These are phyloP conservation scores for Columba janthina DNA, from an alignment of 2,113 vertebrate genomes.

Conservation along the genomic window DNA sequence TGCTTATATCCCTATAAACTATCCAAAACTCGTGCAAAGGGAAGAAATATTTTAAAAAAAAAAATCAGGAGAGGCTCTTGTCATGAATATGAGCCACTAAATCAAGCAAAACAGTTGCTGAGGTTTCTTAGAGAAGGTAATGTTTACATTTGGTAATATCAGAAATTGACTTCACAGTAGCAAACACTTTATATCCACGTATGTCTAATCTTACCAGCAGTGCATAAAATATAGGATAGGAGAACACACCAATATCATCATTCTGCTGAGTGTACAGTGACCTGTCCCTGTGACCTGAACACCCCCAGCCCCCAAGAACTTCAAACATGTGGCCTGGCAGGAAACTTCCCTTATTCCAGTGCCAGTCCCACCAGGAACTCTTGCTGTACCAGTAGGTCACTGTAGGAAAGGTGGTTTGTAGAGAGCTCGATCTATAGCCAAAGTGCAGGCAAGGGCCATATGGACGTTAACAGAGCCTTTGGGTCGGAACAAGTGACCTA, in stretches of 20 bases:
- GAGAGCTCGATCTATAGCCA: background rate
- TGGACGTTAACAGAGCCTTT: background rate
- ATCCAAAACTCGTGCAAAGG: background rate
- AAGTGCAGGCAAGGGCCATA: background rate
- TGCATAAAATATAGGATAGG: background rate
- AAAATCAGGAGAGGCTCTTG: background rate
- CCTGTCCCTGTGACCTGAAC: background rate
- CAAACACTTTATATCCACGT: background rate
- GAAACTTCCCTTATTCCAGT: background rate
- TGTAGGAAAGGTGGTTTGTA: background rate
- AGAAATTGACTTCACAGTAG: background rate
- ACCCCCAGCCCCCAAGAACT: background rate
- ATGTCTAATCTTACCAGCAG: background rate
- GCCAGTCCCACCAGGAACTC: background rate
- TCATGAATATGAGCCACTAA: background rate
- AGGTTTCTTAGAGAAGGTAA: background rate
- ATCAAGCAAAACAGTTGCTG: background rate
- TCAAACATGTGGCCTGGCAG: background rate
- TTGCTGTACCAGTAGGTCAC: background rate
- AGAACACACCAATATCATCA: background rate
- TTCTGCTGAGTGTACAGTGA: background rate
- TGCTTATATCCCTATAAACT: background rate
- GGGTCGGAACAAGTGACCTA: background rate
- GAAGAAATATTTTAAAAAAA: background rate
- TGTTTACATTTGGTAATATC: background rate